phyloP scores from a whole-genome alignment of 2,888 invertebrate genomes.

The Agrochola lota region DNA sequence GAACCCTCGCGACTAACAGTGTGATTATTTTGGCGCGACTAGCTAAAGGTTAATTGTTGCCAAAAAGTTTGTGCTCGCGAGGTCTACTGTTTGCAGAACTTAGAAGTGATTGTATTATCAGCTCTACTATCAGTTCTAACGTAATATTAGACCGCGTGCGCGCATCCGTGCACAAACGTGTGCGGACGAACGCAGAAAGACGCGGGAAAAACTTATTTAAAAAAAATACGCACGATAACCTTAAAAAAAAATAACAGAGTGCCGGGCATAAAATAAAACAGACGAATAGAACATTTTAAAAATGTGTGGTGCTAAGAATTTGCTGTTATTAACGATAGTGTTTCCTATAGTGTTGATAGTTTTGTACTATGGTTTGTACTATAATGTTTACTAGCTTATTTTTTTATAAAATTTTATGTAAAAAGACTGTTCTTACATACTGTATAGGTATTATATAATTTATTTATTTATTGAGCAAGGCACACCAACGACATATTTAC shows the following conservation, averaged over 20 bases:
- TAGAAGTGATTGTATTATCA: constrained; percentile 54
- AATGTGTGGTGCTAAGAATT: constrained; percentile 64
- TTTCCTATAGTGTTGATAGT: constrained; percentile 51
- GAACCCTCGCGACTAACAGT: too few relatives aligned
- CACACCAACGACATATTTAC: too few relatives aligned
- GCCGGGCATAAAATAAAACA: neutral
- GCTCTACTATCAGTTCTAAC: constrained; percentile 48
- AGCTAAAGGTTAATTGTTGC: too few relatives aligned
- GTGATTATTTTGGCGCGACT: too few relatives aligned
- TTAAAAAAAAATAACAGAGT: neutral
- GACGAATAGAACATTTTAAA: constrained; percentile 12
- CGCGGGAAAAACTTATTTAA: constrained; percentile 18
- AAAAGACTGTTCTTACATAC: neutral
- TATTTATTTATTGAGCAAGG: too few relatives aligned
- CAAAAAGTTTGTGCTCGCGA: too few relatives aligned
- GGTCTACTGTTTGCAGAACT: neutral
- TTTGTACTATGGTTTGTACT: constrained; percentile 48
- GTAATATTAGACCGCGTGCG: constrained; percentile 58
- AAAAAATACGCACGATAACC: neutral
- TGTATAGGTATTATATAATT: too few relatives aligned
- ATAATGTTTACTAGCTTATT: too few relatives aligned
- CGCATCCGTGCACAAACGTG: constrained; percentile 47
- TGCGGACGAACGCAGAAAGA: constrained; percentile 11
- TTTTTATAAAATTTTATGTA: neutral
- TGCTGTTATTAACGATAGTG: neutral